A percentile compares a stretch with the other conserved stretches of the same genome.
Evolutionary conservation across 2,888 invertebrate genomes (phyloP).

Genomic region (Escarpia spicata): DNA sequence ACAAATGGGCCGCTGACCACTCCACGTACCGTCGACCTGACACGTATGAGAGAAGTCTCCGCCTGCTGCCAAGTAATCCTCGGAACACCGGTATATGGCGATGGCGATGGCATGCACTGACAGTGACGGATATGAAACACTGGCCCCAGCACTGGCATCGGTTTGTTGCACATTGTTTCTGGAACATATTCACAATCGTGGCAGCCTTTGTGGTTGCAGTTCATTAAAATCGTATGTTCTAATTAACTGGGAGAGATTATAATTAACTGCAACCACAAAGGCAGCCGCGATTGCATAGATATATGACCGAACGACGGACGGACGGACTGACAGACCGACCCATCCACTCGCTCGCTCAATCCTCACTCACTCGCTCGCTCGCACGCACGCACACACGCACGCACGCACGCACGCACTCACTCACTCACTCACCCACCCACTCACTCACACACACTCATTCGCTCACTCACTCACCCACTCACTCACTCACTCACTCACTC

Average conservation of each 20-base stretch:
- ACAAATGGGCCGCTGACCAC: neutral
- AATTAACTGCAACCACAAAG: neutral
- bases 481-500: no score
- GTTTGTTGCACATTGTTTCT: neutral
- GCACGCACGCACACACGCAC: no score
- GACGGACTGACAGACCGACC: no score
- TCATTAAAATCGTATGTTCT: no score
- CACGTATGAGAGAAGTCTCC: neutral
- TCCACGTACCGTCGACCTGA: neutral
- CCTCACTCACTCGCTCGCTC: no score
- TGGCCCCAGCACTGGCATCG: neutral
- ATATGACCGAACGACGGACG: no score
- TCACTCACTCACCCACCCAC: no score
- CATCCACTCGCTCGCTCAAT: no score
- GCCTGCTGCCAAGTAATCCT: neutral
- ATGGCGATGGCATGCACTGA: neutral
- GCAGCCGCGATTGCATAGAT: neutral
- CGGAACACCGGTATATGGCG: neutral
- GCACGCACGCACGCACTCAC: no score
- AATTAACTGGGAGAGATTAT: no score
- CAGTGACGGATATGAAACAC: neutral
- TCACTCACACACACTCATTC: no score
- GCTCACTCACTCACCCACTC: no score
- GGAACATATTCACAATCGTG: neutral
- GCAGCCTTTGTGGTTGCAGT: neutral